Percentiles rank a stretch among this genome's conserved stretches.
phyloP scores from a whole-genome alignment of 53 echinoderm and acorn worm genomes.

The Arbacia lixula region DNA sequence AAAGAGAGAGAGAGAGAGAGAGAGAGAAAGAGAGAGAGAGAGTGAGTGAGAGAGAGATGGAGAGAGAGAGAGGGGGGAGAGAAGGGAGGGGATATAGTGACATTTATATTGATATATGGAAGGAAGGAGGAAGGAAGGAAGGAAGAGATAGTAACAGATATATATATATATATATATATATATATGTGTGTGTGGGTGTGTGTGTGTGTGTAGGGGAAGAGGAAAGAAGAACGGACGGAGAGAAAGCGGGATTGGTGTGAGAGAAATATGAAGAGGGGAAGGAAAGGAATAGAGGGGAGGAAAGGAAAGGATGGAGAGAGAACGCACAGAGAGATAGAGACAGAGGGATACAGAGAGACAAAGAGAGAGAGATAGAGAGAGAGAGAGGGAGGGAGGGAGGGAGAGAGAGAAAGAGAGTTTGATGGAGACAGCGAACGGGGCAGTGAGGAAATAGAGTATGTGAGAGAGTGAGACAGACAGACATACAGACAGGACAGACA shows the following conservation, averaged over 20 bases:
- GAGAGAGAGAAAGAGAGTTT: not conserved
- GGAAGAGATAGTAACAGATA: no score
- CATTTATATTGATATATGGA: not conserved
- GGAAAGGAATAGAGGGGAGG: no score
- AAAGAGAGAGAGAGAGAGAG: not conserved
- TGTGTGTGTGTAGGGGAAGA: no score
- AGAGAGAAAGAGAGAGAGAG: not conserved
- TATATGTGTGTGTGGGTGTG: no score
- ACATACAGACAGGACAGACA: no score
- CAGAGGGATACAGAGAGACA: no score
- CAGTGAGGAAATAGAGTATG: no score
- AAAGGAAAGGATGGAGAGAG: not conserved
- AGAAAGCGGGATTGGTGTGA: not conserved
- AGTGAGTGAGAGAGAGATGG: no score
- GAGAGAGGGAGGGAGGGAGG: not conserved
- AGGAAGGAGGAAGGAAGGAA: not conserved
- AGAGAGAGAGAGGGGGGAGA: not conserved
- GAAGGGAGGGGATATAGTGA: not conserved
- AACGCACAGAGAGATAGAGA: not conserved
- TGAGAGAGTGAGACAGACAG: not conserved
- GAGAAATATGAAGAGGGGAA: not conserved
- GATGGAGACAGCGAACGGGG: no score
- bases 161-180: no score
- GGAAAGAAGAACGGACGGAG: no score
- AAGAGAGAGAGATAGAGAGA: no score